Evolutionary conservation across 2,113 vertebrate genomes (phyloP).

Genomic region (Gavialis gangeticus): DNA sequence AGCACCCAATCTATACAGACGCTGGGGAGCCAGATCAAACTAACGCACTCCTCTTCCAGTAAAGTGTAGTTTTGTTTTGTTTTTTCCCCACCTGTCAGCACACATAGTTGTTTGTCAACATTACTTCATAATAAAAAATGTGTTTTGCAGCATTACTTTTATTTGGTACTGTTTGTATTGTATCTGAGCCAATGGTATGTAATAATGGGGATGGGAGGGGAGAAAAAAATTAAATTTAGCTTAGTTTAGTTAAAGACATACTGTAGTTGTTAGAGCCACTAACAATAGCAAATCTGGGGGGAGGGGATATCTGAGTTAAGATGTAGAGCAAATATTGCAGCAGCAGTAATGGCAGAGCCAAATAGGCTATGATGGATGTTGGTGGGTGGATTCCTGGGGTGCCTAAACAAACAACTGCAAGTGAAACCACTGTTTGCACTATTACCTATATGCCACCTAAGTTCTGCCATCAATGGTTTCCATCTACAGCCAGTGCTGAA

Average conservation of each 20-base stretch:
- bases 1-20: too few species aligned
- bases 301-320: not conserved
- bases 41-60: too few species aligned
- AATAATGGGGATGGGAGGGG: not conserved
- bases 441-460: not conserved
- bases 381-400: not conserved
- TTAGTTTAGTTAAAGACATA: not conserved
- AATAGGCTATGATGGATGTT: not conserved
- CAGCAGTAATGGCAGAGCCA: not conserved
- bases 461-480: not conserved
- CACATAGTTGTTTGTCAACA: not conserved
- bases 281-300: not conserved
- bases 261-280: not conserved
- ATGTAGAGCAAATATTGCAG: not conserved
- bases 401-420: not conserved
- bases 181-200: not conserved
- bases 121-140: not conserved
- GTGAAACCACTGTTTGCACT: not conserved
- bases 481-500: not conserved
- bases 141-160: not conserved
- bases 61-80: too few species aligned
- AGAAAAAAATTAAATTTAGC: not conserved
- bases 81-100: too few species aligned
- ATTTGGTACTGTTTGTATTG: not conserved
- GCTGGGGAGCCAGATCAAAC: too few species aligned